Evolutionary conservation across 1,140 invertebrate species (phyloP).

Genomic region (Olivierus martensii): DNA sequence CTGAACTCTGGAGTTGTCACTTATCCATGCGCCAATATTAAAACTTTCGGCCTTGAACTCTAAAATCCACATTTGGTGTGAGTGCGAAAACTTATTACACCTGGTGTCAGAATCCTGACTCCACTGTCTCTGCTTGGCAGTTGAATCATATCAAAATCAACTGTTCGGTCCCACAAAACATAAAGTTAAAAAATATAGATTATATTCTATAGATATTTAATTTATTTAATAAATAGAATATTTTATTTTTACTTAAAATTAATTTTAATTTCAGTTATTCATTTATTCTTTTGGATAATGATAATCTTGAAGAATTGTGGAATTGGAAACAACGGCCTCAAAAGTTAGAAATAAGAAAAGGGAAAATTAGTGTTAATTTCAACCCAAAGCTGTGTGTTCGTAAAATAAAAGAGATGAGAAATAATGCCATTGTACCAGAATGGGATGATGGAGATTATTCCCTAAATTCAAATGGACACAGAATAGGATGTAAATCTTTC

Average conservation of each 20-base stretch:
- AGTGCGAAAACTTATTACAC: too few relatives aligned
- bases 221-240: too few relatives aligned
- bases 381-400: conserved; percentile 84
- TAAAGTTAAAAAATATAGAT: too few relatives aligned
- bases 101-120: too few relatives aligned
- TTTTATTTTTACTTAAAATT: not conserved
- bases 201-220: too few relatives aligned
- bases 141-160: too few relatives aligned
- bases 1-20: too few relatives aligned
- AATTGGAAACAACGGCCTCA: conserved; percentile 45
- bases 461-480: conserved; percentile 69
- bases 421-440: conserved; percentile 32
- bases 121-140: too few relatives aligned
- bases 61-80: too few relatives aligned
- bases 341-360: conserved; percentile 34
- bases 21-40: too few relatives aligned
- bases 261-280: conserved; percentile 41
- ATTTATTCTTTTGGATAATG: conserved; percentile 70
- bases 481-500: conserved; percentile 57
- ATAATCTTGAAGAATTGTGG: conserved; percentile 82
- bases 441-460: conserved; percentile 59
- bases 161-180: too few relatives aligned
- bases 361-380: conserved; percentile 76
- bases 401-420: conserved; percentile 49
- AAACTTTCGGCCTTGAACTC: too few relatives aligned